Evolutionary conservation across 2,113 vertebrate species (phyloP).

Genomic region (Tor tambroides): DNA sequence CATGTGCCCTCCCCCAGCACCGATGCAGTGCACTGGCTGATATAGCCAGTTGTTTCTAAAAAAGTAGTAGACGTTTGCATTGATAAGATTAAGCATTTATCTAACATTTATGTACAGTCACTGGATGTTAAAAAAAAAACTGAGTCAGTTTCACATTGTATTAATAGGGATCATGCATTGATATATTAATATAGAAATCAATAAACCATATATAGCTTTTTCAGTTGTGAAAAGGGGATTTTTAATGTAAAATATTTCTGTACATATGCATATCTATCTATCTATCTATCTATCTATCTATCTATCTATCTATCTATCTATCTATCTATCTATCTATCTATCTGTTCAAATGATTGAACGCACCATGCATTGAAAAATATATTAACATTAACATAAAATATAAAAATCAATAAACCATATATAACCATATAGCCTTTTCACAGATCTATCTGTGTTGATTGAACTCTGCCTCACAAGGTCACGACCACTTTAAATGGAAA

Average conservation of each 20-base stretch:
- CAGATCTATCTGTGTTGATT: too few relatives aligned
- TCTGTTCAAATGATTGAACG: too few relatives aligned
- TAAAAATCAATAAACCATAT: neutral
- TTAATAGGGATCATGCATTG: neutral
- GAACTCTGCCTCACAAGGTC: too few relatives aligned
- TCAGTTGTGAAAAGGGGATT: too few relatives aligned
- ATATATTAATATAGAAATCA: neutral
- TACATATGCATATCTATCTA: too few relatives aligned
- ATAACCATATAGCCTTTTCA: too few relatives aligned
- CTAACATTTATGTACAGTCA: neutral
- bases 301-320: too few relatives aligned
- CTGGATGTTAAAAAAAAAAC: neutral
- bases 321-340: too few relatives aligned
- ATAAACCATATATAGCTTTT: too few relatives aligned
- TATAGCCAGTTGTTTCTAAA: neutral
- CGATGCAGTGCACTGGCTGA: neutral
- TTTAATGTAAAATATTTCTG: too few relatives aligned
- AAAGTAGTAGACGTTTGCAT: neutral
- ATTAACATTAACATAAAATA: neutral
- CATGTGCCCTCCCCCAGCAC: neutral
- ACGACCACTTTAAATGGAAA: conserved; percentile 17
- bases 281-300: too few relatives aligned
- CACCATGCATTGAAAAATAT: neutral
- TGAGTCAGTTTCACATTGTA: neutral
- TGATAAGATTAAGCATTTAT: neutral